phyloP scores from a whole-genome alignment of 2,113 vertebrate species.

The Alouatta palliata region DNA sequence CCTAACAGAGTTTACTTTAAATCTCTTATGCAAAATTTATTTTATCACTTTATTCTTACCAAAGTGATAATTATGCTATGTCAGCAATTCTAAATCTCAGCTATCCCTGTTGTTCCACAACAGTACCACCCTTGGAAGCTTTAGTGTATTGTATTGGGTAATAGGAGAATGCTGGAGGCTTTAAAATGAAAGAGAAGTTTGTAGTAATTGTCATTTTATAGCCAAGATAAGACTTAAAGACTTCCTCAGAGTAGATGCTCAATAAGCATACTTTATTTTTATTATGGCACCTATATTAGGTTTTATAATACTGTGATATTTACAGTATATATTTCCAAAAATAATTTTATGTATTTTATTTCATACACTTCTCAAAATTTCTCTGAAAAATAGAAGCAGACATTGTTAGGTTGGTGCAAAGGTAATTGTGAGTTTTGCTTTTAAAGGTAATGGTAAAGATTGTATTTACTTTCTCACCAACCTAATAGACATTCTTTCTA shows the following conservation, averaged over 20 bases:
- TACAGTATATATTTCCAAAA: not conserved
- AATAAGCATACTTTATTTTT: not conserved
- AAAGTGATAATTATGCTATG: not conserved
- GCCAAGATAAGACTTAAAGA: not conserved
- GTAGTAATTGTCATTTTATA: not conserved
- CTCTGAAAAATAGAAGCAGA: not conserved
- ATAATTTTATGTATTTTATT: not conserved
- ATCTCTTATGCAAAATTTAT: constrained; percentile 1
- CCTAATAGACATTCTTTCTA: not conserved
- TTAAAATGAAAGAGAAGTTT: not conserved
- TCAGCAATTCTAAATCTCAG: not conserved
- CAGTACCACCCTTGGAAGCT: not conserved
- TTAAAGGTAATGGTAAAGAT: too few relatives aligned
- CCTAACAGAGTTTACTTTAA: not conserved
- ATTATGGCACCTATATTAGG: not conserved
- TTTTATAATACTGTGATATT: not conserved
- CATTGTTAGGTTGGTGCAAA: not conserved
- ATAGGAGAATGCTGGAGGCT: not conserved
- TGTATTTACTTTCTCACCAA: too few relatives aligned
- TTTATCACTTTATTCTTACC: not conserved
- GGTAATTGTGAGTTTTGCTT: too few relatives aligned
- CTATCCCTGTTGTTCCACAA: not conserved
- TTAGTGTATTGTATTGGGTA: not conserved
- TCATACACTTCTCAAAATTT: not conserved
- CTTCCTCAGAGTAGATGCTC: not conserved